A percentile compares a stretch with the other conserved stretches of the same genome.
Conservation (phyloP, 2,888 invertebrate genomes). For the Limnephilus auricula region DNA sequence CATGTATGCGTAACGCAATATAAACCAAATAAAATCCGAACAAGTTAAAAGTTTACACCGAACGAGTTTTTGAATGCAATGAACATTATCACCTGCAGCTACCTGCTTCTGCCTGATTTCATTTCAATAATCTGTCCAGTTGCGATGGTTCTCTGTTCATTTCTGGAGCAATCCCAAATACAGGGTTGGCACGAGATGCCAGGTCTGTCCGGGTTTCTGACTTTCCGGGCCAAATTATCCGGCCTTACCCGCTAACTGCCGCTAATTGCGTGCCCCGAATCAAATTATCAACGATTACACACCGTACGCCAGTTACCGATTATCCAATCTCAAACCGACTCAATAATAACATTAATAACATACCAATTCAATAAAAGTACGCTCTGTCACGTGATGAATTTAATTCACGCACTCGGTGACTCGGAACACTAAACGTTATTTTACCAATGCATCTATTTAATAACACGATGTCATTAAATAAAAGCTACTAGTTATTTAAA, state of each 20-base stretch:
- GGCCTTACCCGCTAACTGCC: slow-evolving; percentile 32
- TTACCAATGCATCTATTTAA: neutral
- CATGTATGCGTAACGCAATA: neutral
- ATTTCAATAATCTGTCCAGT: neutral
- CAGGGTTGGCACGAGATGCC: neutral
- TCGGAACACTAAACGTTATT: neutral
- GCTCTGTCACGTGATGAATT: slow-evolving; percentile 12
- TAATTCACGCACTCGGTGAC: neutral
- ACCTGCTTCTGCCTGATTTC: neutral
- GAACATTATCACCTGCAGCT: neutral
- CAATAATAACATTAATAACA: slow-evolving; percentile 51
- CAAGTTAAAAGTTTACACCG: neutral
- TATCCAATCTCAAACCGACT: slow-evolving; percentile 41
- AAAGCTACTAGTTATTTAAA: neutral
- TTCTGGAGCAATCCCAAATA: neutral
- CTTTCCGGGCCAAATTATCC: slow-evolving; percentile 3
- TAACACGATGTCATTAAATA: neutral
- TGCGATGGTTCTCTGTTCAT: neutral
- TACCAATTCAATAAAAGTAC: slow-evolving; percentile 37
- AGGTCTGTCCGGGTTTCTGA: neutral
- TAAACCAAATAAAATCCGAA: neutral
- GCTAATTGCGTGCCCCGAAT: slow-evolving; percentile 48
- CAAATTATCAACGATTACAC: slow-evolving; percentile 53
- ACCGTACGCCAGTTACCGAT: slow-evolving; percentile 36
- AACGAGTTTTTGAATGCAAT: neutral